Conservation (phyloP, 2,113 vertebrate species). For the Egretta garzetta region DNA sequence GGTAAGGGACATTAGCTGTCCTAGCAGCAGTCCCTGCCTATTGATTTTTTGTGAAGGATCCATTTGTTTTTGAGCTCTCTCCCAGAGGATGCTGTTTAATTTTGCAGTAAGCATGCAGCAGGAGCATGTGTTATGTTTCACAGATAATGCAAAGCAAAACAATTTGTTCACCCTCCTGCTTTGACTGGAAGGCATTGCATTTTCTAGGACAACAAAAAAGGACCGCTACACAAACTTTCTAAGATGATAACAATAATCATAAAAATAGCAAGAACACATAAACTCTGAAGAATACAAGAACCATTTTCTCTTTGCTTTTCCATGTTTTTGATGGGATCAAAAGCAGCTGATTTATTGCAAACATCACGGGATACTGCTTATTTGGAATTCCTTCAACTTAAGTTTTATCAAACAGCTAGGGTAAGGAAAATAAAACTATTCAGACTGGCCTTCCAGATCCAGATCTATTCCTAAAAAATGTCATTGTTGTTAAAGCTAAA, state of each 20-base stretch:
- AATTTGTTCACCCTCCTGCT: slow-evolving; percentile 20
- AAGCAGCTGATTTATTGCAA: slow-evolving; percentile 35
- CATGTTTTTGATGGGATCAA: slow-evolving; percentile 15
- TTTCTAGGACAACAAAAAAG: slow-evolving; percentile 40
- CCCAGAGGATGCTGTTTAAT: neutral
- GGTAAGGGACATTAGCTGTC: neutral
- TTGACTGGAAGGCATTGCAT: neutral
- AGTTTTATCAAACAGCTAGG: slow-evolving; percentile 3
- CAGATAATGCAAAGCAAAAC: slow-evolving; percentile 61
- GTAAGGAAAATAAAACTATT: slow-evolving; percentile 1
- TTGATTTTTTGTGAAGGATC: slow-evolving; percentile 50
- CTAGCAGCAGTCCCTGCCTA: slow-evolving; percentile 40
- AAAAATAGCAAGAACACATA: neutral
- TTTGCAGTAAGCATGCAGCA: slow-evolving; percentile 20
- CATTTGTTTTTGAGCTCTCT: slow-evolving; percentile 49
- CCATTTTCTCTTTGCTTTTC: neutral
- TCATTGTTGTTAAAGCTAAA: neutral
- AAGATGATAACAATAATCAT: slow-evolving; percentile 26
- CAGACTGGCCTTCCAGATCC: slow-evolving; percentile 20
- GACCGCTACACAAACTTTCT: slow-evolving; percentile 14
- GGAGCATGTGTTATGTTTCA: slow-evolving; percentile 33
- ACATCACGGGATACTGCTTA: slow-evolving; percentile 15
- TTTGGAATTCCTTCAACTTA: neutral
- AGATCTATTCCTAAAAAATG: neutral
- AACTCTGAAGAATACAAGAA: slow-evolving; percentile 1